A percentile compares a stretch with the other conserved stretches of the same genome.
Evolutionary conservation across 1,140 invertebrate genomes (phyloP).

Genomic region (Lordiphosa mommai): DNA sequence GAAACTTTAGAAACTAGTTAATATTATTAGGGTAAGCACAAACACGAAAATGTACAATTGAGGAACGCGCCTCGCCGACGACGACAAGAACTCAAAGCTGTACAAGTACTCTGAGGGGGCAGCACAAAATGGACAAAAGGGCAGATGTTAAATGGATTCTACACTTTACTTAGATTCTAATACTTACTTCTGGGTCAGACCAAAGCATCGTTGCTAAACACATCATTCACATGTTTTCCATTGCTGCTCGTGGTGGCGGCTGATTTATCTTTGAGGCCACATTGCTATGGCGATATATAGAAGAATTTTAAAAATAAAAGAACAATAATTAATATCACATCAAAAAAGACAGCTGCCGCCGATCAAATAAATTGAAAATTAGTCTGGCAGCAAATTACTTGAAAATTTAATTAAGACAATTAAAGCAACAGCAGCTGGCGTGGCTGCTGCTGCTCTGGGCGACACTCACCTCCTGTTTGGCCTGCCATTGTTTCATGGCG

Average conservation of each 20-base stretch:
- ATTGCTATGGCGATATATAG: constrained; percentile 51
- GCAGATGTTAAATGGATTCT: constrained; percentile 33
- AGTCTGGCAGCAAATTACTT: not conserved
- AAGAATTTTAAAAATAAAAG: constrained; percentile 3
- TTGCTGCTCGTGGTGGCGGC: constrained; percentile 32
- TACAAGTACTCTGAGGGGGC: constrained; percentile 65
- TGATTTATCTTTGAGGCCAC: constrained; percentile 68
- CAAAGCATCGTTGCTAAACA: constrained; percentile 72
- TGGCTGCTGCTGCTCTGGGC: constrained; percentile 15
- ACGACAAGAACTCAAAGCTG: constrained; percentile 65
- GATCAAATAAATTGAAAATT: constrained; percentile 13
- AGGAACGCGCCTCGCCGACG: constrained; percentile 44
- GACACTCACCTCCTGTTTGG: constrained; percentile 85
- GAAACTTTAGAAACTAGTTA: constrained; percentile 63
- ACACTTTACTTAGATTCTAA: constrained; percentile 28
- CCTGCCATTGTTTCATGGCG: constrained; percentile 88
- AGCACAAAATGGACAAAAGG: constrained; percentile 20
- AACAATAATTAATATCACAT: constrained; percentile 44
- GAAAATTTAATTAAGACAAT: constrained; percentile 78
- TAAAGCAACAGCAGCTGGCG: constrained; percentile 39
- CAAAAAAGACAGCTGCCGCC: constrained; percentile 50
- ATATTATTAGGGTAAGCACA: constrained; percentile 50
- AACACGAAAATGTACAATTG: constrained; percentile 66
- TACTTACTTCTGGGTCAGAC: constrained; percentile 79
- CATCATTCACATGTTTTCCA: constrained; percentile 78